Percentiles rank a stretch among this genome's conserved stretches.
phyloP scores from a whole-genome alignment of 23 tunicate genomes.

The Trididemnum miniatum region DNA sequence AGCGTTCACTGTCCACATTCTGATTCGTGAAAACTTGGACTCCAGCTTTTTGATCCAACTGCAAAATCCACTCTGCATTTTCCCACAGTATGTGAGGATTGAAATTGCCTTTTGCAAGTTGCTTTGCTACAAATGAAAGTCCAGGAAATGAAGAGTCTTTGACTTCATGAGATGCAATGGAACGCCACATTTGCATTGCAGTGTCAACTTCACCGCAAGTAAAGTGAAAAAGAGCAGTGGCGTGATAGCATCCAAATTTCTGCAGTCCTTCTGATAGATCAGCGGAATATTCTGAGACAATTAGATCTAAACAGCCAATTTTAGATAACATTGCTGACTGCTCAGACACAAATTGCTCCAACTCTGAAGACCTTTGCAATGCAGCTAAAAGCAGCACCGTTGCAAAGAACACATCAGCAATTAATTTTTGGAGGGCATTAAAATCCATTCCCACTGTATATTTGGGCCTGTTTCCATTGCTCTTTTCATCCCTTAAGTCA shows the following conservation, averaged over 20 bases:
- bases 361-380: conserved; percentile 21
- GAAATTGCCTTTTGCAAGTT: conserved; percentile 22
- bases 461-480: neutral
- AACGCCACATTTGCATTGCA: conserved; percentile 75
- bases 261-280: conserved; percentile 18
- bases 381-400: conserved; percentile 37
- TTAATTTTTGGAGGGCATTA: neutral
- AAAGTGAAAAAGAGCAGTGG: conserved; percentile 42
- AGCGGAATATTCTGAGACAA: neutral
- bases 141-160: conserved; percentile 76
- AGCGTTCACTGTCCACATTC: neutral
- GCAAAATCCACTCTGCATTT: conserved; percentile 84
- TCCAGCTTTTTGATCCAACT: conserved; percentile 57
- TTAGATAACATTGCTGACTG: neutral
- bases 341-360: conserved; percentile 4
- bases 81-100: conserved; percentile 45
- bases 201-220: conserved; percentile 31
- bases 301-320: conserved; percentile 9
- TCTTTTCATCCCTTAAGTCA: neutral
- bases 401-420: conserved; percentile 38
- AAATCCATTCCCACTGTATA: neutral
- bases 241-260: conserved; percentile 56
- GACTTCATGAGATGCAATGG: conserved; percentile 17
- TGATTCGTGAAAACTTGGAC: conserved; percentile 42
- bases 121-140: conserved; percentile 51